A percentile compares a stretch with the other conserved stretches of the same genome.
phyloP scores from a whole-genome alignment of 2,888 invertebrate genomes.

The Hedychridium roseum region DNA sequence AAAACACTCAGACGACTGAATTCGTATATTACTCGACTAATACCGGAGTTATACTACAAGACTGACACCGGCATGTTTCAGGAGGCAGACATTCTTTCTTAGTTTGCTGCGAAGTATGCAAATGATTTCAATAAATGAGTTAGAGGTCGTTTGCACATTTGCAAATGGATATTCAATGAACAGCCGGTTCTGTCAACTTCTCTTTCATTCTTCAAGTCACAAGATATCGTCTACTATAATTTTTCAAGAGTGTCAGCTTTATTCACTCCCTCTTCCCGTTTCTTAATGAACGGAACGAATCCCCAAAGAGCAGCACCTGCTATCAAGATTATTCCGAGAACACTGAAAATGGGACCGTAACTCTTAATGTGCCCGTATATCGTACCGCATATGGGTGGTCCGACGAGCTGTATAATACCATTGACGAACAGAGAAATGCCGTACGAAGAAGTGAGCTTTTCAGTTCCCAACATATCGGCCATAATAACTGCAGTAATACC shows the following conservation, averaged over 20 bases:
- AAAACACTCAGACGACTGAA: no score
- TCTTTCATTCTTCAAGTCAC: background rate
- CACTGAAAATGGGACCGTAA: conserved; percentile 77
- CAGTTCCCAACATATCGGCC: conserved; percentile 87
- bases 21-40: no score
- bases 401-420: conserved; percentile 81
- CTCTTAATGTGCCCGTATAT: conserved; percentile 73
- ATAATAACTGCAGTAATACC: conserved; percentile 88
- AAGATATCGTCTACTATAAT: conserved; percentile 23
- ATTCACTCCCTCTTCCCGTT: conserved; percentile 33
- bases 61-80: no score
- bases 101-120: no score
- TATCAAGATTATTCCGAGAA: conserved; percentile 76
- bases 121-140: no score
- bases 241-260: conserved; percentile 25
- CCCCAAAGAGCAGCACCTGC: conserved; percentile 79
- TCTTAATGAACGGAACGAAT: conserved; percentile 76
- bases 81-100: no score
- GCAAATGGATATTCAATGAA: no score
- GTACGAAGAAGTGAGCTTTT: conserved; percentile 84
- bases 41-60: no score
- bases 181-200: no score
- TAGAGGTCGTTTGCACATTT: no score
- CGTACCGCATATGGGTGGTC: conserved; percentile 83
- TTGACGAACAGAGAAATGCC: conserved; percentile 87